These are phyloP conservation scores for Acestrorhynchus altus DNA, from an alignment of 2,797 vertebrate genomes.

Conservation along the genomic window DNA sequence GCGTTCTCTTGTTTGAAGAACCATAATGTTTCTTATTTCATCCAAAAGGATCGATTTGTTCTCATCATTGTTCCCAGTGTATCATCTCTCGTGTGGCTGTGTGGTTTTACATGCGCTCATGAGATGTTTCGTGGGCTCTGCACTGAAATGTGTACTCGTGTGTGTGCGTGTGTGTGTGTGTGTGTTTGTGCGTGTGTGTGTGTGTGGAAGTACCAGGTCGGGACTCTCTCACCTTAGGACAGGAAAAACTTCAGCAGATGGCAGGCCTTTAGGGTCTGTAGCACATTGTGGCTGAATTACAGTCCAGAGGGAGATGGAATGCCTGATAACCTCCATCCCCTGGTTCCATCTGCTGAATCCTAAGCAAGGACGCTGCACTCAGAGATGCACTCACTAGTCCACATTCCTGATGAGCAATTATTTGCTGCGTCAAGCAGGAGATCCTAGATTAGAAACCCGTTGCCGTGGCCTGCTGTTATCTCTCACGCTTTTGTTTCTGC, in stretches of 20 bases:
- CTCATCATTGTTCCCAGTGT: too few species aligned
- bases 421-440: conserved; percentile 22
- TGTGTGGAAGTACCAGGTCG: conserved; percentile 73
- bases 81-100: too few species aligned
- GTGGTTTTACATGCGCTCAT: too few species aligned
- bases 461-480: conserved; percentile 4
- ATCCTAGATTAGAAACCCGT: conserved; percentile 26
- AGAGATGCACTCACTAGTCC: conserved; percentile 70
- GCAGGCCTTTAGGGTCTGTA: conserved; percentile 81
- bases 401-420: conserved; percentile 57
- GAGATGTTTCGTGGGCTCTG: neutral
- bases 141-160: neutral
- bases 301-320: conserved; percentile 81
- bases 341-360: conserved; percentile 83
- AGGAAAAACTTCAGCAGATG: conserved; percentile 79
- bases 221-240: conserved; percentile 80
- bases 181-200: conserved; percentile 6
- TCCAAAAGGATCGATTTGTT: too few species aligned
- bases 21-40: too few species aligned
- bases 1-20: too few species aligned
- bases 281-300: conserved; percentile 82
- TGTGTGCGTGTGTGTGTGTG: neutral
- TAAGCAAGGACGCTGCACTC: conserved; percentile 77
- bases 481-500: neutral
- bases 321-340: conserved; percentile 81